Evolutionary conservation across 2,113 vertebrate species (phyloP), one percentile per base, ranked within the genome.

Genomic region (Mastomys coucha): DNA sequence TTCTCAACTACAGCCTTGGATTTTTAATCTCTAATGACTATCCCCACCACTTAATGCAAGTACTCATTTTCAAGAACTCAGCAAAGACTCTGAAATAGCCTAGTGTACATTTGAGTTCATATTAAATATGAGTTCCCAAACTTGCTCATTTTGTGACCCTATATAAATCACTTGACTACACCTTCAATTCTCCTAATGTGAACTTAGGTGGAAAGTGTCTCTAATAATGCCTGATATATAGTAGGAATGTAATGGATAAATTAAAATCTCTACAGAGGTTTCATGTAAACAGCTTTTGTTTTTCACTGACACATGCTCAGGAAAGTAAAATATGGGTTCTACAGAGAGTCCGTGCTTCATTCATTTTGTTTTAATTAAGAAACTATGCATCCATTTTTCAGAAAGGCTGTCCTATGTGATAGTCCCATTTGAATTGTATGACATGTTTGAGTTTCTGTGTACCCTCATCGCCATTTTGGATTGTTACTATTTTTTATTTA

Each of bases 211-310:
- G 73, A 92, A 94, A 88, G 53, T 77, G 51, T 60, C 69, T 70
- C 28, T 42, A 88, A 91, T 51, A 78, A 39, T 56, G 13, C 36
- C 82, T 58, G 28, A 14, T 49, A 89, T 42, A 69, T 20, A 86
- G 6, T 60, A 86, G 84, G 4, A 28, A 36, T 9, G 60, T 70
- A 72, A 81, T 42, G 17, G 31, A 39, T 53, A 75, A 82, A 58
- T 91, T 28, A 49, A 56, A 28, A 90, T n/a, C 39, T 31, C 39
- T 85, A 5, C 33, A 90, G 69, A 81, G 19, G 67, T 86, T 96
- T 93, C 93, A 36, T 58, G 49, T 81, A 45, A 65, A 93, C n/a
- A 69, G 69, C 81, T 96, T 92, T 92, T 56, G 33, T 65, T 86
- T 96, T 76, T 94, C 45, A 82, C 60, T 49, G 85, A 63, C 65